Evolutionary conservation across 2,797 vertebrate species (phyloP).

Genomic region (Eospalax fontanierii): DNA sequence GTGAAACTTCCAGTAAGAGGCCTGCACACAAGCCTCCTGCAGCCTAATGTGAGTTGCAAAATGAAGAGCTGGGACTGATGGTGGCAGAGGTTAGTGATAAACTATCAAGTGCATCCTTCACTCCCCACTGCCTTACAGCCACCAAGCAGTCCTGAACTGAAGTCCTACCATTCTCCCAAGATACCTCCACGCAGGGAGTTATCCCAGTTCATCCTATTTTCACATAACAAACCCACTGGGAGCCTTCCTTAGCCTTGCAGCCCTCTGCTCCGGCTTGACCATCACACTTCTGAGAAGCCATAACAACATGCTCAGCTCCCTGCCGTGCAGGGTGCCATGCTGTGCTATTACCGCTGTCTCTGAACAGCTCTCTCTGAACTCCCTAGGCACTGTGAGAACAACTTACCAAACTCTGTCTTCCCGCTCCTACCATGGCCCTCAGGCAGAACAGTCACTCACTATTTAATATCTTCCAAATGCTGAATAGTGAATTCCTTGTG

Average conservation of each 20-base stretch:
- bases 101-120: background rate
- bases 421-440: no score
- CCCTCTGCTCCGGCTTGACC: background rate
- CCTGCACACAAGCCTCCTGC: background rate
- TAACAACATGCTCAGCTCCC: background rate
- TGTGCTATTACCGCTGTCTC: background rate
- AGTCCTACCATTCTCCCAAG: background rate
- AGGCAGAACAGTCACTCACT: background rate
- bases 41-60: background rate
- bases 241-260: background rate
- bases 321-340: background rate
- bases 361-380: background rate
- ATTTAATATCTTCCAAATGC: background rate
- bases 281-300: background rate
- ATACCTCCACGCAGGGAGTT: no score
- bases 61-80: background rate
- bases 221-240: background rate
- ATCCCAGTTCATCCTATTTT: background rate
- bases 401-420: background rate
- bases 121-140: background rate
- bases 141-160: background rate
- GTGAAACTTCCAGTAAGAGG: background rate
- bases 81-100: background rate
- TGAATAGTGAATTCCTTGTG: background rate
- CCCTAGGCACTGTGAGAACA: background rate